Percentiles rank a stretch among this genome's conserved stretches.
phyloP scores from a whole-genome alignment of 1,140 invertebrate genomes.

The Polypedilum pembai region DNA sequence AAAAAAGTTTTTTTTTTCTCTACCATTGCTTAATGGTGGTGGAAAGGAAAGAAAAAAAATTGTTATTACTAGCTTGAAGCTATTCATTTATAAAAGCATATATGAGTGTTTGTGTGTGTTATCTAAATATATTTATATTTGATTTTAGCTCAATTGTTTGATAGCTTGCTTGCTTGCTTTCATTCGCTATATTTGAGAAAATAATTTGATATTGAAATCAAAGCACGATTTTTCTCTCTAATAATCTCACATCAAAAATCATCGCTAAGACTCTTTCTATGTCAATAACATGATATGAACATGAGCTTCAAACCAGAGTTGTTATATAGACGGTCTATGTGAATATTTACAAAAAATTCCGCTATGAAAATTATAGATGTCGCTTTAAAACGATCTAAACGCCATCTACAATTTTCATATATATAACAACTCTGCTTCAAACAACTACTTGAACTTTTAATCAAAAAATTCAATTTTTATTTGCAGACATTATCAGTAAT shows the following conservation, averaged over 20 bases:
- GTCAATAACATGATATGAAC: not conserved
- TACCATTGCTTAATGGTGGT: not conserved
- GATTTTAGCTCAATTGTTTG: conserved; percentile 1
- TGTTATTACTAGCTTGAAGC: conserved; percentile 25
- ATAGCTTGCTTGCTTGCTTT: not conserved
- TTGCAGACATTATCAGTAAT: conserved; percentile 65
- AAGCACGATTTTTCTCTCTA: not conserved
- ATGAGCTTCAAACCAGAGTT: no score
- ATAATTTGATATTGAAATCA: conserved; percentile 4
- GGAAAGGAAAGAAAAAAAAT: not conserved
- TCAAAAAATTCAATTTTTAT: not conserved
- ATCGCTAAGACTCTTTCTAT: not conserved
- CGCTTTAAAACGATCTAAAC: no score
- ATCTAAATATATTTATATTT: not conserved
- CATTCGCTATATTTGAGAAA: not conserved
- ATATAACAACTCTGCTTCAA: no score
- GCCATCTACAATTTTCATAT: no score
- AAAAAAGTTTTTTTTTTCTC: not conserved
- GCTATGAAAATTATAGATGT: no score
- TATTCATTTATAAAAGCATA: not conserved
- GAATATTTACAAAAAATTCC: no score
- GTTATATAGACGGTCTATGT: no score
- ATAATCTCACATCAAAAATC: conserved; percentile 11
- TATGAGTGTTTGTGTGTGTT: no score
- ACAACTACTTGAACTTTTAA: not conserved